Evolutionary conservation across 2,888 invertebrate species (phyloP).

Genomic region (Ormyrus pomaceus): DNA sequence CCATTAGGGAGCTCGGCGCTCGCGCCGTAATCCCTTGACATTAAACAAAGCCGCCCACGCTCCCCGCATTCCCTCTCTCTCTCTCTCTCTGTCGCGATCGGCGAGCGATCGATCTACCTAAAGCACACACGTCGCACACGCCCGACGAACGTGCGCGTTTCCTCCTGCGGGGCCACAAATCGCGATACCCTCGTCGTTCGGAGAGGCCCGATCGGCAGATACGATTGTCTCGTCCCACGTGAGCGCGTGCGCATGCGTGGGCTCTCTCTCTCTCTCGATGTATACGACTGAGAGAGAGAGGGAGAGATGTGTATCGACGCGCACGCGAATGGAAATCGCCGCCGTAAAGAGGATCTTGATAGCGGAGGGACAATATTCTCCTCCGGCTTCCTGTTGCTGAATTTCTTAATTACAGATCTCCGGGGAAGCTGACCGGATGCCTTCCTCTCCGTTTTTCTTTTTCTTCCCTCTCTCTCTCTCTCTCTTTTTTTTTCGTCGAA

Average conservation of each 20-base stretch:
- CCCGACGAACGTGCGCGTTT: no score
- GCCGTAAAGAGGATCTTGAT: constrained; percentile 9
- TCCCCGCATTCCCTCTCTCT: background rate
- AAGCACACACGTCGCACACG: background rate
- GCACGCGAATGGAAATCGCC: constrained; percentile 28
- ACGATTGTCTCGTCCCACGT: constrained; percentile 26
- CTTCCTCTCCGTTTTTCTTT: background rate
- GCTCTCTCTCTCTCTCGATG: no score
- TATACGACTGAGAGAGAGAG: background rate
- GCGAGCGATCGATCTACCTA: background rate
- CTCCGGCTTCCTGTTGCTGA: constrained; percentile 34
- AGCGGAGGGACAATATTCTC: background rate
- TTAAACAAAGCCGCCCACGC: constrained; percentile 26
- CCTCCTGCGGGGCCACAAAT: no score
- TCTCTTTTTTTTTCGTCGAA: background rate
- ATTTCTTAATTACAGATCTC: constrained; percentile 44
- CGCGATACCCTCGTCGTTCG: no score
- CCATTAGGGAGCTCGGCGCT: background rate
- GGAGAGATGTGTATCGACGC: constrained; percentile 22
- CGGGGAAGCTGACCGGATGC: background rate
- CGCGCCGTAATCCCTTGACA: background rate
- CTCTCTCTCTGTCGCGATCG: no score
- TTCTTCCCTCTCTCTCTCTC: no score
- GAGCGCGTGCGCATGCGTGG: background rate
- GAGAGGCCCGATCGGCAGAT: constrained; percentile 31